Evolutionary conservation across 2,888 invertebrate genomes (phyloP).

Genomic region (Lepidocyrtinus sp.): DNA sequence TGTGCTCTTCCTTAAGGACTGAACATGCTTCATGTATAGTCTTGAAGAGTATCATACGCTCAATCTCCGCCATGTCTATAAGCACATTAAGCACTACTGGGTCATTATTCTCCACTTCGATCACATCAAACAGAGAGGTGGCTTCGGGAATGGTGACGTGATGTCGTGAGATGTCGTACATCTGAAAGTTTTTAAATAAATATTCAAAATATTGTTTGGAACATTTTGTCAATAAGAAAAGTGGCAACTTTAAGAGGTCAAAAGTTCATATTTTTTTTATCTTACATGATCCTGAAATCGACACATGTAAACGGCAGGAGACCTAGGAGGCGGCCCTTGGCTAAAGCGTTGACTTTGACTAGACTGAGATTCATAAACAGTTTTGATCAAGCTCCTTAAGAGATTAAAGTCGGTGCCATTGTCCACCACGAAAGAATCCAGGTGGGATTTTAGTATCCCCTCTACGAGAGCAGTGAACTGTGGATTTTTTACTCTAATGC

Average conservation of each 20-base stretch:
- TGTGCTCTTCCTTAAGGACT: constrained; percentile 74
- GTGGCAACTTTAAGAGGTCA: no score
- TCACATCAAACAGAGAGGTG: constrained; percentile 79
- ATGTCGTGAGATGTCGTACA: constrained; percentile 26
- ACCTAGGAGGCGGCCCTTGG: neutral
- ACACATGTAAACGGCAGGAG: neutral
- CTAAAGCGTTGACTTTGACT: constrained; percentile 18
- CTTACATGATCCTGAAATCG: constrained; percentile 22
- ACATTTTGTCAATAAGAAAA: neutral
- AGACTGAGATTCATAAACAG: neutral
- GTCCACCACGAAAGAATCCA: constrained; percentile 58
- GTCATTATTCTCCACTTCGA: constrained; percentile 79
- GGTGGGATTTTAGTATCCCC: constrained; percentile 15
- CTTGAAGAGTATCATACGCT: constrained; percentile 84
- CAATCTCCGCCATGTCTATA: constrained; percentile 84
- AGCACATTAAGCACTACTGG: constrained; percentile 87
- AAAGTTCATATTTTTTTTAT: no score
- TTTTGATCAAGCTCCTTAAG: constrained; percentile 35
- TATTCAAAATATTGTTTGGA: neutral
- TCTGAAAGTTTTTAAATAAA: constrained; percentile 16
- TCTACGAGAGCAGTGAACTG: constrained; percentile 61
- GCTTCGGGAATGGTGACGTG: constrained; percentile 72
- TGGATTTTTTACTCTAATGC: constrained; percentile 63
- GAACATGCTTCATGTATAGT: constrained; percentile 80
- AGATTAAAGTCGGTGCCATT: constrained; percentile 47